Base-by-base conservation (phyloP, 2,888 invertebrate species). In the Phyto melanocephala region DNA sequence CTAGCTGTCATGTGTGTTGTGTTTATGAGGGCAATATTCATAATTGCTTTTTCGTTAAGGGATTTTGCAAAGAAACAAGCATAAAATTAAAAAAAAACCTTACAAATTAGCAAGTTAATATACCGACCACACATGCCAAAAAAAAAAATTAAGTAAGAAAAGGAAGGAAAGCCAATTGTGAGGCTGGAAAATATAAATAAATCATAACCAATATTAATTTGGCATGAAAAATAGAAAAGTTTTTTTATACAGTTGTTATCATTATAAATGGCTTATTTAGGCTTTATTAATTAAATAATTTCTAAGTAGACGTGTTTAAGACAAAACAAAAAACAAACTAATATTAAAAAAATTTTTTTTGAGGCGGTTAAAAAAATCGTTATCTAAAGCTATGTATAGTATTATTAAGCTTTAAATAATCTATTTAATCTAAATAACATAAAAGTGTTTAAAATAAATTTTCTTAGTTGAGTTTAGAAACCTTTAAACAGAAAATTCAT, bases 31-130 rank as follows among this genome's bases (percentile, higher is more conserved):
- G 33, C 50, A 75, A 80, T 75, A 60, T 71, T 52, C 52, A 58
- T 76, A 76, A 81, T 81, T 81, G 76, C 71, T 60, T 81, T 40
- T 71, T 60, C 37, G 76, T 71, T 76, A 4, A 67, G 76, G 76
- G 80, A 70, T 52, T 58, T 65, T 8, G 47, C 5, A 54, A 22
- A 47, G 1, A 40, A n/a, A 47, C 10, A 54, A 22, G 20, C 3
- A 40, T n/a, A 47, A 47, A 47, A 17, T 17, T 15, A 68, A 54
- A 11, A 28, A 28, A 28, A n/a, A n/a, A n/a, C n/a, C n/a, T n/a
- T 22, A 13, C 47, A 35, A 37, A 47, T 28, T n/a, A 47, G 2
- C 7, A 37, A 20, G 6, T 28, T 28, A 28, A 50, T 20, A 40
- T 20, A 40, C 3, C 24, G 52, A 33, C 62, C 54, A 54, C 35